Evolutionary conservation across 2,113 vertebrate species (phyloP).

Genomic region (Phoxinus phoxinus): DNA sequence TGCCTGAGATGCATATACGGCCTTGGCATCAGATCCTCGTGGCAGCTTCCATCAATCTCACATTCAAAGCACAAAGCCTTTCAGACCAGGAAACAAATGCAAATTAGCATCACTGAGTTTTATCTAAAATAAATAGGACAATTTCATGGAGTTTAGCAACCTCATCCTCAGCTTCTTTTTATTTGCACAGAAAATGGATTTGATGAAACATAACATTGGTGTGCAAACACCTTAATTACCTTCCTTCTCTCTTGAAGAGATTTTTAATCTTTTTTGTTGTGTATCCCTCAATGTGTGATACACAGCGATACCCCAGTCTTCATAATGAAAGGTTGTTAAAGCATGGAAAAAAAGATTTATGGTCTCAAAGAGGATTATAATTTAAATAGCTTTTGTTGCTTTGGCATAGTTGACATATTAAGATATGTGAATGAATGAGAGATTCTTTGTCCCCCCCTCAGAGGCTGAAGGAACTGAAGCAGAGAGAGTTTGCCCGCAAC

Average conservation of each 20-base stretch:
- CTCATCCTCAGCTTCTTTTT: constrained; percentile 60
- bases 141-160: constrained; percentile 62
- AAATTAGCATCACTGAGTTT: constrained; percentile 57
- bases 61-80: constrained; percentile 46
- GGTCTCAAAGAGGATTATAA: constrained; percentile 26
- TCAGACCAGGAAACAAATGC: constrained; percentile 57
- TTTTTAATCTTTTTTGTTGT: constrained; percentile 50
- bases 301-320: constrained; percentile 42
- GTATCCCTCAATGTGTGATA: constrained; percentile 43
- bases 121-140: constrained; percentile 62
- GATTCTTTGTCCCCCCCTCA: constrained; percentile 63
- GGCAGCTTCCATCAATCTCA: constrained; percentile 16
- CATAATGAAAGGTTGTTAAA: constrained; percentile 47
- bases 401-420: constrained; percentile 15
- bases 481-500: constrained; percentile 89
- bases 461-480: constrained; percentile 91
- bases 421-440: constrained; percentile 39
- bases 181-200: constrained; percentile 63
- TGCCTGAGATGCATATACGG: neutral
- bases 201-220: constrained; percentile 61
- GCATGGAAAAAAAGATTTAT: constrained; percentile 24
- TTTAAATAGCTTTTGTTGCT: constrained; percentile 25
- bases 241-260: constrained; percentile 47
- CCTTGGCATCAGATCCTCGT: neutral
- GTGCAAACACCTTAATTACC: constrained; percentile 62